Evolutionary conservation across 2,888 invertebrate genomes (phyloP), one percentile per base, ranked within the genome.

Genomic region (Drosophila quinaria): DNA sequence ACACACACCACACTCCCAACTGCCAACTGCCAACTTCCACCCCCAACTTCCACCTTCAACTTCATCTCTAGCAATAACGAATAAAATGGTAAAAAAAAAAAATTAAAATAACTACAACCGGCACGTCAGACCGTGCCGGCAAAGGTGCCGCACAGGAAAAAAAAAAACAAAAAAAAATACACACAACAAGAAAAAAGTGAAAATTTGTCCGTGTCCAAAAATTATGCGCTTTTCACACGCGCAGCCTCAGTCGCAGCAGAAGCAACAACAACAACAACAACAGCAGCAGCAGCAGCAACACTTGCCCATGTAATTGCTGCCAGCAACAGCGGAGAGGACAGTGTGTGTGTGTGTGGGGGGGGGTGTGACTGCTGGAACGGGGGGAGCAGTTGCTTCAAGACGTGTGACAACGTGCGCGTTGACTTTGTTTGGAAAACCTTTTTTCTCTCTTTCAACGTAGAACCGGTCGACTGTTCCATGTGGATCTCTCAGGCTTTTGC

Each of bases 171-270:
- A 31, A 25, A 31, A 33, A 62, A 4, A 56, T 9, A 41, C 31
- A 31, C 1, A 49, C 42, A 51, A 42, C 15, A 2, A 41, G 31
- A 63, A 75, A 76, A 90, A 90, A 90, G 90, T 89, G 90, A 90
- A 90, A 90, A 90, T 88, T 88, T 88, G 89, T 87, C 83, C 81
- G 90, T 80, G 87, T 89, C 78, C 79, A 87, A 90, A 90, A 90
- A 90, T 86, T 90, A 90, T 90, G 89, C 89, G 90, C 90, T 87
- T 89, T 90, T 90, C 90, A 90, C 90, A 90, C 90, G 90, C 78
- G 81, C 81, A 74, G 77, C 70, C 56, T 69, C 63, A 64, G 47
- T 15, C 22, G 5, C 25, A 25, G 54, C 39, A 33, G 19, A 55
- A 54, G 47, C 22, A 39, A n/a, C 49, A 42, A 35, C 22, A 39